Evolutionary conservation across 2,888 invertebrate species (phyloP), one percentile per base, ranked within the genome.

Genomic region (Phrixothrix hirtus): DNA sequence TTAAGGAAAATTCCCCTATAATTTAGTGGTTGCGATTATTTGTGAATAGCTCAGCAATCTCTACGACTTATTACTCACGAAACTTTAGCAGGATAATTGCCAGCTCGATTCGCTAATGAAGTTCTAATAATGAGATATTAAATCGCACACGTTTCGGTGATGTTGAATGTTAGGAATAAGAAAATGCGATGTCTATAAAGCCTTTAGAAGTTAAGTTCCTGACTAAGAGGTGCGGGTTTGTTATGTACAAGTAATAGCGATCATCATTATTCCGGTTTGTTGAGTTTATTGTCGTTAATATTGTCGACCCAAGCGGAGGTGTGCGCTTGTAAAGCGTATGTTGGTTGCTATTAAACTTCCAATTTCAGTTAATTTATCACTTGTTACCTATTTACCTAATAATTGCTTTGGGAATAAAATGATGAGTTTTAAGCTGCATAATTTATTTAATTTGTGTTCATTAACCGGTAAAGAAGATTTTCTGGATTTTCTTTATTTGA

Each of bases 221-320:
- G n/a, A n/a, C n/a, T n/a, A n/a, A n/a, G n/a, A n/a, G n/a, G n/a
- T n/a, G n/a, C 32, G 31, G 43, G 43, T 17, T 42, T 42, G 41
- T 49, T 48, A 44, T 44, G 31, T 50, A 34, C 39, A 25, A n/a
- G n/a, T 41, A 44, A 59, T 64, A 59, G 63, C 62, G 59, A 62
- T 60, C 60, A 63, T 58, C 59, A 60, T 65, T 62, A 65, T 66
- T 64, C 64, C 63, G 60, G 55, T 61, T 63, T 66, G 64, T 62
- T 64, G 62, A 59, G 63, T 66, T 62, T 61, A 64, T 63, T 66
- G 62, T 61, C 30, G 36, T 46, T 52, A 52, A 52, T 52, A 46
- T 62, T 62, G 63, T 62, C 52, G 57, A 47, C 45, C 46, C 39
- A 41, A 30, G 36, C 30, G 56, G 51, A 51, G 55, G 55, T 49